Evolutionary conservation across 2,888 invertebrate genomes (phyloP).

Genomic region (Cylindroiulus punctatus): DNA sequence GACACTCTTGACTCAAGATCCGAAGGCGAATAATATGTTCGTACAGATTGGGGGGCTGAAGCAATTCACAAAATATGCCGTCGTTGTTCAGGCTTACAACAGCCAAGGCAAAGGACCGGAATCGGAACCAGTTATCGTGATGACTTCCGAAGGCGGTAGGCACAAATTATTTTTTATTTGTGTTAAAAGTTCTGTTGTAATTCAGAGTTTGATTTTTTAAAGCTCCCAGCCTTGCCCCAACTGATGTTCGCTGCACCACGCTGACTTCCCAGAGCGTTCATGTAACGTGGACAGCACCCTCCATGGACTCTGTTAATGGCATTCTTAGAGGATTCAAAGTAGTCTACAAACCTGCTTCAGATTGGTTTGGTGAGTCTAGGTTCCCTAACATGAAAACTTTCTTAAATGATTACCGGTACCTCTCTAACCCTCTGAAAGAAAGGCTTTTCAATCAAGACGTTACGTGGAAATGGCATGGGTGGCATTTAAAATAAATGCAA

Average conservation of each 20-base stretch:
- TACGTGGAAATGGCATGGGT: too few species aligned
- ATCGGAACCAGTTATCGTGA: slow-evolving; percentile 56
- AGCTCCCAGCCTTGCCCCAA: slow-evolving; percentile 55
- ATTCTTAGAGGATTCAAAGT: slow-evolving; percentile 56
- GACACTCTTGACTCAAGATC: slow-evolving; percentile 53
- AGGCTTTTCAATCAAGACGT: too few species aligned
- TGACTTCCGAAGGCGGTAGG: slow-evolving; percentile 57
- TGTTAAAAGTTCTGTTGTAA: neutral
- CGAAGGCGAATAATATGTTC: slow-evolving; percentile 46
- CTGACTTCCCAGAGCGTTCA: slow-evolving; percentile 56
- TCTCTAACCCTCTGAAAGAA: too few species aligned
- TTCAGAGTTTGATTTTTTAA: neutral
- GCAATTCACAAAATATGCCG: slow-evolving; percentile 56
- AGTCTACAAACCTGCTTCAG: slow-evolving; percentile 54
- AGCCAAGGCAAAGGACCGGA: slow-evolving; percentile 56
- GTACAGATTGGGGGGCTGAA: slow-evolving; percentile 55
- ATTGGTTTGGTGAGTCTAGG: slow-evolving; percentile 53
- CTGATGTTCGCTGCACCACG: slow-evolving; percentile 54
- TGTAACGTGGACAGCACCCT: slow-evolving; percentile 55
- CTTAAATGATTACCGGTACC: too few species aligned
- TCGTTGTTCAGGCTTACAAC: slow-evolving; percentile 56
- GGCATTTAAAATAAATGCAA: too few species aligned
- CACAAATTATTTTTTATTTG: neutral
- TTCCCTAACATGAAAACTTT: too few species aligned
- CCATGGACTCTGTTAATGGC: slow-evolving; percentile 54